Base-by-base conservation (phyloP, 53 echinoderm and acorn worm species). In the Hippasteria phrygiana region DNA sequence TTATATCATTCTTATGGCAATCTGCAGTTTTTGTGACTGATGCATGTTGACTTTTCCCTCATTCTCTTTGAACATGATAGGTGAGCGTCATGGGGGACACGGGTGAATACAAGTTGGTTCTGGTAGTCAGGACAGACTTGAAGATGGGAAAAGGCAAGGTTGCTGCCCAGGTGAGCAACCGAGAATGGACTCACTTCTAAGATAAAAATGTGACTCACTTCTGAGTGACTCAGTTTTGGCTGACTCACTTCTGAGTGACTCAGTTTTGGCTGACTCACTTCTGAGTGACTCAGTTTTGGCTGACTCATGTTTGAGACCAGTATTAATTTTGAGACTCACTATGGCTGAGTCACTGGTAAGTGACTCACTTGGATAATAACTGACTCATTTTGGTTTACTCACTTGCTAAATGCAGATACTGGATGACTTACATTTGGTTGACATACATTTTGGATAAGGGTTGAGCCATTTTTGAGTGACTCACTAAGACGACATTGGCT, bases 141-240 rank as follows among this genome's bases (percentile, higher is more conserved):
- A 97, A 97, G 73, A 97, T 97, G 98, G 98, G 98, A 0, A 97
- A 95, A 88, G 98, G 98, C 34, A 97, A 97, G 73, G 98, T 94
- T 2, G 98, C 98, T 12, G 98, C 98, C 38, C 98, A 97, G 94
- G 98, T 97, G 50, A 94, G 89, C 37, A 76, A 77, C 74, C 36
- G 37, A 67, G 69, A 33, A 38, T 20, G 5, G 2, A 46, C 4
- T 39, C 34, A 73, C 18, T 56, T 26, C 1, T 18, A 56, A 24
- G 6, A 2, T 51, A 51, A 51, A 51, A 16, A 51, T n/a, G 18
- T 51, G 51, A 51, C 51, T 51, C 51, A 51, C 51, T 32, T 65
- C 2, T 22, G 9, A 84, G 65, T 42, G 32, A 75, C n/a, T 76
- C 31, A 42, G 38, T 17, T 3, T n/a, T 59, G 2, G 20, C 5